Base-by-base conservation (phyloP, 2,113 vertebrate genomes). In the Galbula dea region DNA sequence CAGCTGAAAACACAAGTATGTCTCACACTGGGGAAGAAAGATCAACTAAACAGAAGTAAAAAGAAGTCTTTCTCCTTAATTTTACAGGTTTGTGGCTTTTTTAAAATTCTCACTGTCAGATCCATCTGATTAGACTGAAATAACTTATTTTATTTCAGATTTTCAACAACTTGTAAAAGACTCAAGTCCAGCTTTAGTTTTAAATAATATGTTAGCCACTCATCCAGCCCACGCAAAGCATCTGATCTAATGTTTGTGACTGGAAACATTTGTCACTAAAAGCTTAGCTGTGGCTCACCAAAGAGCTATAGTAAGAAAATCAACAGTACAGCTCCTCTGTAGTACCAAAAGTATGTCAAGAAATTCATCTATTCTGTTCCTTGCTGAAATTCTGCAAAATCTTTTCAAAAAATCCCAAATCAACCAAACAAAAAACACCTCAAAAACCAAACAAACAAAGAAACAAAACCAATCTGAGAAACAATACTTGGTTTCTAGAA, bases 91-190 rank as follows among this genome's bases (percentile, higher is more conserved):
- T 61, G 62, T 82, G 67, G 15, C 20, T 71, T 86, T 57, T 84
- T 79, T 29, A 1, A 63, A 87, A 78, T 67, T 83, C 66, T 72
- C 66, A 68, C 30, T 77, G 65, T 69, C 79, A 89, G 39, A 86
- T 62, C n/a, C 51, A 73, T 75, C 59, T 69, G 79, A 88, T 73
- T 74, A 66, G 86, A 72, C 3, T 48, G 66, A 78, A 93, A 55
- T 73, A 89, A 66, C 62, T 90, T 88, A 11, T 11, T 86, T 88
- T 69, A 59, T 34, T 93, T 84, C 73, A 94, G 36, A 87, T 74
- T 83, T 89, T 85, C 54, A 86, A 59, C 37, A 83, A 73, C 63
- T 77, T 77, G 46, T 79, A 86, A 77, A 90, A 83, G 32, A 86
- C 59, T 94, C 30, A 52, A 85, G 46, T 76, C 74, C 75, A 89